Evolutionary conservation across 1,140 invertebrate species (phyloP), one percentile per base, ranked within the genome.

Genomic region (Atta colombica): DNA sequence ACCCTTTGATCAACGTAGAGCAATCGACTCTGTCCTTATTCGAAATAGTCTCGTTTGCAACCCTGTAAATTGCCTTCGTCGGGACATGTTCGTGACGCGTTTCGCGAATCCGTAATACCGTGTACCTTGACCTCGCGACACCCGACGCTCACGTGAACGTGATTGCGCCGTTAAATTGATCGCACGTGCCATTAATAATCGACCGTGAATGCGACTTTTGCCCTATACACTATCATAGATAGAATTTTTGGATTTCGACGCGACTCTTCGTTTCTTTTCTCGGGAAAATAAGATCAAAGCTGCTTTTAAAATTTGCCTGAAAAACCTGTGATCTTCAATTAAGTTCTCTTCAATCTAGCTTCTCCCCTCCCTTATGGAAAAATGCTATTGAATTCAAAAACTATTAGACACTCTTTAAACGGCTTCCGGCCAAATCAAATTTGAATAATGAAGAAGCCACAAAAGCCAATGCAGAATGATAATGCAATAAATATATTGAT

Each of bases 111-210:
- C 60, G 16, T n/a, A 58, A 55, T 55, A 21, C 10, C 1, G n/a
- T 45, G 66, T 49, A 63, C 80, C 80, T 82, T 82, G 68, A 82
- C 55, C 68, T 35, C 45, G 74, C 49, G 8, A n/a, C 63, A 39
- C 16, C 10, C 18, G 16, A 7, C 14, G 69, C 69, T 51, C 51
- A 45, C 49, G 18, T 55, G 80, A 14, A 82, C 53, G 55, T 55
- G 80, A 82, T 16, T 35, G 68, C 53, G 53, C 66, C 7, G 51
- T 74, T 82, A 45, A 82, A 82, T 82, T 74, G 80, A 72, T 61
- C 68, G 80, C 80, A 31, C 80, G 68, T 82, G 80, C 39, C 80
- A 28, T 74, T 74, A 82, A 78, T 78, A 78, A 82, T 49, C 68
- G 21, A 16, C 18, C 51, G 3, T 45, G 39, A 82, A 82, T 2